Evolutionary conservation across 2,888 invertebrate species (phyloP), one percentile per base, ranked within the genome.

Genomic region (Perizoma flavofasciatum): DNA sequence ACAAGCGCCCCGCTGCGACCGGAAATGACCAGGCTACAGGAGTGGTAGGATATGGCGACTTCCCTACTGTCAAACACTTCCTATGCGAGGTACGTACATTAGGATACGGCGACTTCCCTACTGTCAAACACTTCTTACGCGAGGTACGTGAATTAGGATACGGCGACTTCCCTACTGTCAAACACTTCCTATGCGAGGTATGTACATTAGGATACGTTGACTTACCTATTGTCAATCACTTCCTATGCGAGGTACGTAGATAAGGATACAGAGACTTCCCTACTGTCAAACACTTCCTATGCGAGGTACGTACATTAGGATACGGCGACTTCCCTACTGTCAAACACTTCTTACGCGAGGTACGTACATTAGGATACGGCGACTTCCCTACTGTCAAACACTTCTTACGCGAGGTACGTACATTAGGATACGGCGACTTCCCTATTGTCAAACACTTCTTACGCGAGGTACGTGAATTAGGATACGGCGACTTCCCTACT

Each of bases 161-260:
- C 44, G 91, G 91, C 0, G 88, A 88, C 46, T 93, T 92, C 53
- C 92, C 93, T 0, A 92, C 93, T 0, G 92, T 89, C 45, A 92
- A 92, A 62, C 92, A 92, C 61, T 93, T 92, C 65, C 57, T 92
- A n/a, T 93, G 93, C 61, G 91, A 92, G 86, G 92, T 90, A 22
- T 4, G 40, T 40, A 40, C 22, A 22, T 22, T 22, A 22, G 22
- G 22, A 22, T 22, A 22, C 3, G 22, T 1, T 3, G 22, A 22
- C 22, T 22, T 22, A 1, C 22, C 22, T 22, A 22, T 3, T 22
- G 22, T 22, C 22, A 22, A 22, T 2, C 22, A 22, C 22, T 22
- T 22, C 22, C 22, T 22, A 22, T 22, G 22, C 41, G 41, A 10
- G 41, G 41, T 41, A 41, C 10, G n/a, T 41, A 22, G 1, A 22